A percentile compares a stretch with the other conserved stretches of the same genome.
These are phyloP conservation scores for Halichoerus grypus DNA, from an alignment of 2,113 vertebrate genomes.

Conservation along the genomic window DNA sequence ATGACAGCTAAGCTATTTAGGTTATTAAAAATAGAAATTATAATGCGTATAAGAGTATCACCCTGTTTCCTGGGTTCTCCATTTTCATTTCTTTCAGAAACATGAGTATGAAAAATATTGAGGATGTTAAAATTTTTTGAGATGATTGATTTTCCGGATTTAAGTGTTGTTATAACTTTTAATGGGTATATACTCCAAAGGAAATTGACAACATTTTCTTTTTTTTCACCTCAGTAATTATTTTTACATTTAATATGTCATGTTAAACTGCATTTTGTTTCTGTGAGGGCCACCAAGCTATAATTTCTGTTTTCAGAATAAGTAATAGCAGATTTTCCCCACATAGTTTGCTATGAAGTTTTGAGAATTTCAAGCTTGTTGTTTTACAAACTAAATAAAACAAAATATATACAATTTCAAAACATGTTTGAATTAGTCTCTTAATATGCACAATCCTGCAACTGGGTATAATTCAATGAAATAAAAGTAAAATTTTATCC, in stretches of 20 bases:
- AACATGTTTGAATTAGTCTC: not conserved
- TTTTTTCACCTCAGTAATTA: conserved; percentile 30
- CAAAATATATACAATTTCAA: conserved; percentile 42
- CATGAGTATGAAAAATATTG: conserved; percentile 27
- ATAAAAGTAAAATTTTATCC: conserved; percentile 40
- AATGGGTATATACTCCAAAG: not conserved
- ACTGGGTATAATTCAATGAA: conserved; percentile 22
- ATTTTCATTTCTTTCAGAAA: conserved; percentile 58
- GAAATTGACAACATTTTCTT: conserved; percentile 18
- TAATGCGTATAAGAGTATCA: conserved; percentile 24
- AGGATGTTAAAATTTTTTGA: conserved; percentile 13
- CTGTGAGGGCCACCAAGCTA: not conserved
- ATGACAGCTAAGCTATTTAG: conserved; percentile 58
- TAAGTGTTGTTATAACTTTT: not conserved
- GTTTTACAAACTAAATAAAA: conserved; percentile 55
- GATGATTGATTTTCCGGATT: conserved; percentile 23
- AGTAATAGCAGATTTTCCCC: not conserved
- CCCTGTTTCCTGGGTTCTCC: conserved; percentile 11
- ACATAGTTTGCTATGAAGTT: conserved; percentile 39
- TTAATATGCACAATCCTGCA: conserved; percentile 28
- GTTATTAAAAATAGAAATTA: conserved; percentile 63
- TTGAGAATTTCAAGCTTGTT: conserved; percentile 8
- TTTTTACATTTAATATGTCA: conserved; percentile 48
- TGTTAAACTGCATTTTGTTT: conserved; percentile 12
- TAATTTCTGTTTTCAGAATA: conserved; percentile 19